phyloP scores from a whole-genome alignment of 1,140 invertebrate species.

The Nebria ingens region DNA sequence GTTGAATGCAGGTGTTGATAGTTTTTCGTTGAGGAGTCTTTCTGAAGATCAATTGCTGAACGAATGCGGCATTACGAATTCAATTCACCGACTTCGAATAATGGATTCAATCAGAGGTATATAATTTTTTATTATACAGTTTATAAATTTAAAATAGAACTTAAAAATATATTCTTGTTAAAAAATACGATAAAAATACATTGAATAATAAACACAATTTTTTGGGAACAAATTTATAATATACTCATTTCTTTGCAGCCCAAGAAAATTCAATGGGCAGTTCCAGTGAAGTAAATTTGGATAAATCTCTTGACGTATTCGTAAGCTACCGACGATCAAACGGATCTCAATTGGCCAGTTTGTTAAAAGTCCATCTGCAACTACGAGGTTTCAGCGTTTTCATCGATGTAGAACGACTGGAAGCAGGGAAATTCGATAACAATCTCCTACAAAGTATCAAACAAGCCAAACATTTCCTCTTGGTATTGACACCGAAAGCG shows the following conservation, averaged over 20 bases:
- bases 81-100: slow-evolving; percentile 87
- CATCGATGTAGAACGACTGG: slow-evolving; percentile 88
- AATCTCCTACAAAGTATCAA: slow-evolving; percentile 93
- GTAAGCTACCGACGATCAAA: slow-evolving; percentile 96
- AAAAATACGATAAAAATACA: slow-evolving; percentile 2
- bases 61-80: slow-evolving; percentile 88
- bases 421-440: slow-evolving; percentile 98
- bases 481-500: slow-evolving; percentile 91
- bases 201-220: background rate
- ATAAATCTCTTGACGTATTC: slow-evolving; percentile 91
- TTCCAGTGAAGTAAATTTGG: slow-evolving; percentile 62
- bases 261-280: slow-evolving; percentile 33
- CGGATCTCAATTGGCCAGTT: slow-evolving; percentile 91
- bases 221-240: slow-evolving; percentile 2
- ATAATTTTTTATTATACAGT: slow-evolving; percentile 17
- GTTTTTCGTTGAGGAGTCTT: slow-evolving; percentile 63
- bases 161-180: slow-evolving; percentile 6
- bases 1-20: slow-evolving; percentile 87
- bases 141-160: background rate
- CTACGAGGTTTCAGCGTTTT: slow-evolving; percentile 89
- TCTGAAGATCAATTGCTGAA: slow-evolving; percentile 82
- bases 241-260: too few species aligned
- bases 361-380: slow-evolving; percentile 90
- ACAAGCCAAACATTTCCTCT: slow-evolving; percentile 91
- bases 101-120: slow-evolving; percentile 76